Evolutionary conservation across 2,888 invertebrate species (phyloP), one percentile per base, ranked within the genome.

Genomic region (Vannuccia rotundouncinata): DNA sequence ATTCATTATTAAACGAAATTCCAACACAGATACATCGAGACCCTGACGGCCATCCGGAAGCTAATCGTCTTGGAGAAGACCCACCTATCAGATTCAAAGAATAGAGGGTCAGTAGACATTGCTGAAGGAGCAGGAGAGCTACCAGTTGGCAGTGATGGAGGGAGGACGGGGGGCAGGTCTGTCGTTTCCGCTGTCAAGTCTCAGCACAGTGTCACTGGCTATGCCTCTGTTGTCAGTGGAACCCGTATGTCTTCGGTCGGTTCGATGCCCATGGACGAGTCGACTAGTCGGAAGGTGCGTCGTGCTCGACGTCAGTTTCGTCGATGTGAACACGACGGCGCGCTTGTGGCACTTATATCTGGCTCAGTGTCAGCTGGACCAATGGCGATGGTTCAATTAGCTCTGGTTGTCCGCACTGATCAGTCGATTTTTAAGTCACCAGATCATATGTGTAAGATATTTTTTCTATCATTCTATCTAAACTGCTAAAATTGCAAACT

Each of bases 261-360:
- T n/a, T 45, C 17, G 5, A 5, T 17, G 10, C 45, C 45, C 17
- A 76, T 76, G 76, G 45, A 30, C 31, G 77, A 77, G 22, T 27
- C 30, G 27, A 77, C 31, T 77, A 30, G 45, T n/a, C 31, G 45
- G 30, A 77, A 77, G 45, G 77, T 77, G 45, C 59, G 77, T n/a
- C 30, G 45, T 17, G 77, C 77, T 22, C 30, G 77, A 31, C 30
- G 77, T 5, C 77, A 77, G 27, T 77, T 31, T 31, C 30, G 45
- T n/a, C 77, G 77, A 1, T 77, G 77, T 77, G 77, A 77, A 25
- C 77, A 77, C 25, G 77, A 77, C 31, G 77, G 77, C 13, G 77
- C 77, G 17, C 45, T 25, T 27, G 45, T 77, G 77, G 77, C 77
- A 5, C 45, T 77, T 27, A n/a, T 77, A 31, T 30, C 77, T 31